Evolutionary conservation across 2,888 invertebrate species (phyloP), one percentile per base, ranked within the genome.

Genomic region (Xylota segnis): DNA sequence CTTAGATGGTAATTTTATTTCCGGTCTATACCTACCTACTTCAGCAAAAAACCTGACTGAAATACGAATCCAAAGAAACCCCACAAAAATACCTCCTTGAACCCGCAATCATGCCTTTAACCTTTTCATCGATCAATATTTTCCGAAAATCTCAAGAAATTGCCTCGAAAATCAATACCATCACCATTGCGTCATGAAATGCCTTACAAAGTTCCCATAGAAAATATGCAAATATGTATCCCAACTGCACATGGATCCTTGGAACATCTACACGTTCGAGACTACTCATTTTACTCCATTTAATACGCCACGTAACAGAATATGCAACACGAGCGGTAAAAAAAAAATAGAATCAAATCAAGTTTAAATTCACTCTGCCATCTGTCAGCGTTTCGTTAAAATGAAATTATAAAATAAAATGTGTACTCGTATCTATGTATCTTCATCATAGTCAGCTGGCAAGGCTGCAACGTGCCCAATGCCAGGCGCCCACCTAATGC

Each of bases 331-430:
- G 27, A 18, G 7, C 7, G 10, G 5, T 0, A 37, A 32, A 59
- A 70, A 72, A 58, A 45, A 37, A 47, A 40, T n/a, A n/a, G n/a
- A 65, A 65, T 9, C 14, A 65, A 56, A 75, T 76, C 50, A 52
- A 66, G 66, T 84, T 79, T 58, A 63, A 79, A 79, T 71, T 29
- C 61, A 68, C 32, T 71, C 56, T 23, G 47, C 68, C 68, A 75
- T 75, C 84, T 79, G 75, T 58, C 65, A 71, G 59, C 43, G 23
- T 65, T 59, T 59, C 47, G 27, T 63, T 40, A 40, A 79, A 84
- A 84, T 76, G 43, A 47, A 81, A 79, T 66, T 79, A 71, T 61
- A 23, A 23, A 3, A 37, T 37, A 16, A 9, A 74, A 37, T 27
- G 56, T 27, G 56, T 58, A 37, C 10, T 40, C 9, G 65, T 45